Base-by-base conservation (phyloP, 2,888 invertebrate species). In the Euphydryas editha region DNA sequence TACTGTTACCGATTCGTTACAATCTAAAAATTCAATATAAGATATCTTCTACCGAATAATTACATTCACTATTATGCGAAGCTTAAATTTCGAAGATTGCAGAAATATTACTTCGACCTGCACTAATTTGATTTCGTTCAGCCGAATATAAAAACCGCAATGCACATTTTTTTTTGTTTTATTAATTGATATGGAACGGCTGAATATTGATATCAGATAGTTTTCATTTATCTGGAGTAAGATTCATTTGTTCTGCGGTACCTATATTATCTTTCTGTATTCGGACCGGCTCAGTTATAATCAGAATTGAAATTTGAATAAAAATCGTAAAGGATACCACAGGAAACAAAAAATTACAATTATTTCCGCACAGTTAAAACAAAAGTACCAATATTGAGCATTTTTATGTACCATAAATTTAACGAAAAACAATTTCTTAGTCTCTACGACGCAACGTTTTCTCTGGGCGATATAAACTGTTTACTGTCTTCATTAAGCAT, bases 171-270 rank as follows among this genome's bases (percentile, higher is more conserved):
- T 67, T 30, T 39, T 44, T 49, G 54, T 63, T 44, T 67, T 65
- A 70, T 67, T 69, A 65, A 69, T 69, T 72, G 67, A 67, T 65
- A 62, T 51, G 49, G 59, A 65, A 44, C 62, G 62, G 54, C 57
- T 63, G 68, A 68, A 68, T 68, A 70, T 70, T 68, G 66, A 71
- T 65, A 68, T 63, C 65, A 39, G 68, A 63, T 71, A 60, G 64
- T 49, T 73, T 71, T 69, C 60, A 66, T 68, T 59, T 64, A 17
- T 17, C 36, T 36, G 51, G 63, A 57, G 44, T 24, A 64, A 63
- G 57, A 58, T 70, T 69, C 63, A 62, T 60, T 59, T 61, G 65
- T 56, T 69, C 64, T 65, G 54, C 54, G 11, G 49, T 21, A n/a
- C 6, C 24, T 24, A n/a, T n/a, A n/a, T n/a, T 51, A 51, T 24